Conservation (phyloP, 23 tunicate species). For the Diplosoma virens region DNA sequence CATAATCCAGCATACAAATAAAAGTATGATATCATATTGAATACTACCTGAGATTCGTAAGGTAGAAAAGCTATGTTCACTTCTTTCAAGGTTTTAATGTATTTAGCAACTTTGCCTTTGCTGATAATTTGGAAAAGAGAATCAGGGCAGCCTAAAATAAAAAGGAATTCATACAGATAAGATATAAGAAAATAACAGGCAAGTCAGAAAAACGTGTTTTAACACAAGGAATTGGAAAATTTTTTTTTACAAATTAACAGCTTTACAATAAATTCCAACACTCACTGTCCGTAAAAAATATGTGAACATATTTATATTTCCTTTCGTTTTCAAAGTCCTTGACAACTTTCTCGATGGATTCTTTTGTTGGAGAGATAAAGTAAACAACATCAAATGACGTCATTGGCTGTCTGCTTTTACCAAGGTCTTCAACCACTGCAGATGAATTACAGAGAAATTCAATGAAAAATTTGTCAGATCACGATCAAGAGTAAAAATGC, state of each 20-base stretch:
- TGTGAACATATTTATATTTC: conserved; percentile 74
- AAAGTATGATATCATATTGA: too few relatives aligned
- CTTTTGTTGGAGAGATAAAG: conserved; percentile 83
- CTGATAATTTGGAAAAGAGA: conserved; percentile 58
- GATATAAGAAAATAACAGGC: too few relatives aligned
- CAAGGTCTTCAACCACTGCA: conserved; percentile 94
- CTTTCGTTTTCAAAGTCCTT: conserved; percentile 76
- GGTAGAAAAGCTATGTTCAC: conserved; percentile 97
- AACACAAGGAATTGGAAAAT: too few relatives aligned
- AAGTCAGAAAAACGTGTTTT: too few relatives aligned
- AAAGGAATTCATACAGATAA: background rate
- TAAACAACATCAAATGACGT: conserved; percentile 79
- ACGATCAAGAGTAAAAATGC: too few relatives aligned
- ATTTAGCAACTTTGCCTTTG: conserved; percentile 59
- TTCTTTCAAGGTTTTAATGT: conserved; percentile 76
- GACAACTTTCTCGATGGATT: conserved; percentile 65
- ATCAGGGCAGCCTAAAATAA: conserved; percentile 63
- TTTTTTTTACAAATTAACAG: too few relatives aligned
- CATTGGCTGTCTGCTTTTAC: conserved; percentile 82
- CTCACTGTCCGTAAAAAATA: conserved; percentile 96
- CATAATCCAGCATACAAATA: too few relatives aligned
- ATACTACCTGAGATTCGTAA: conserved; percentile 97
- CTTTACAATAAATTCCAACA: too few relatives aligned
- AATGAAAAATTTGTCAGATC: too few relatives aligned
- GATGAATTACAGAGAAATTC: too few relatives aligned